Conservation (phyloP, 1,140 invertebrate species). For the Archegozetes longisetosus region DNA sequence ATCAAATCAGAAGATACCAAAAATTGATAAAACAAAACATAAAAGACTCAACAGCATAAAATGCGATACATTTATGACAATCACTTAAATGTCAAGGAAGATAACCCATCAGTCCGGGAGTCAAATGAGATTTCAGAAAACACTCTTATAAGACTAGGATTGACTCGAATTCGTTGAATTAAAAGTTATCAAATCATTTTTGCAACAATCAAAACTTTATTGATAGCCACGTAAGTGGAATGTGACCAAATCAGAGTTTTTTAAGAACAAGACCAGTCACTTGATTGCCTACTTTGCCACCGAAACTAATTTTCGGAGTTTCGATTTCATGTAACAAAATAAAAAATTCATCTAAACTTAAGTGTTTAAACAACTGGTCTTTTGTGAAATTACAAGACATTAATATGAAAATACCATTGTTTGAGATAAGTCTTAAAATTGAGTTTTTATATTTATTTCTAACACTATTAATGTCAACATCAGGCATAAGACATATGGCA, state of each 20-base stretch:
- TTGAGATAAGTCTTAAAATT: constrained; percentile 40
- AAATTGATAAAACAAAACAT: too few species aligned
- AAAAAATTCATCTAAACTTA: constrained; percentile 32
- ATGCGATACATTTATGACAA: too few species aligned
- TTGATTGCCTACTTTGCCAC: constrained; percentile 9
- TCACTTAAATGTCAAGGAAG: too few species aligned
- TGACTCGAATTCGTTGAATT: too few species aligned
- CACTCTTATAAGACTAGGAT: too few species aligned
- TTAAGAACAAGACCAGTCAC: constrained; percentile 14
- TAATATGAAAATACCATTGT: constrained; percentile 54
- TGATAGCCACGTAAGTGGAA: too few species aligned
- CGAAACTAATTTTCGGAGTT: constrained; percentile 11
- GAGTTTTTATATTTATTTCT: constrained; percentile 49
- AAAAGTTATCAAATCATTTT: too few species aligned
- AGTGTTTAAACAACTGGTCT: constrained; percentile 55
- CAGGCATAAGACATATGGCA: constrained; percentile 46
- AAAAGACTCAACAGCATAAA: too few species aligned
- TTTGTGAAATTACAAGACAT: constrained; percentile 91
- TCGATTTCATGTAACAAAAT: constrained; percentile 7
- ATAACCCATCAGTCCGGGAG: too few species aligned
- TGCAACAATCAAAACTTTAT: too few species aligned
- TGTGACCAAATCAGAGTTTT: neutral
- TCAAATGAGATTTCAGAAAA: too few species aligned
- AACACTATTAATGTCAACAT: constrained; percentile 40
- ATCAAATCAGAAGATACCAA: too few species aligned